phyloP scores from a whole-genome alignment of 2,113 vertebrate species.

The Crocuta crocuta region DNA sequence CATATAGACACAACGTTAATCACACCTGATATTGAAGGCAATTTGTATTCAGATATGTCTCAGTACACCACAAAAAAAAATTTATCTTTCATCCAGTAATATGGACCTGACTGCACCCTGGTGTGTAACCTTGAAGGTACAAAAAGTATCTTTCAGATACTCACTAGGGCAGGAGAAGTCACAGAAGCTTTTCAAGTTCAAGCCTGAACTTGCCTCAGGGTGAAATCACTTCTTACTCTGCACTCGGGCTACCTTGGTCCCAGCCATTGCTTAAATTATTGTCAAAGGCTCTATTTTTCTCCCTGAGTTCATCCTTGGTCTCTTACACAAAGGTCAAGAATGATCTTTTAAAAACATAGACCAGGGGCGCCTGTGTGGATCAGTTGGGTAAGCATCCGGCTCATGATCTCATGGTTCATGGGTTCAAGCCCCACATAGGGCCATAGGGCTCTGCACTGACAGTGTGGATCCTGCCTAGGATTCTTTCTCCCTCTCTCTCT shows the following conservation, averaged over 20 bases:
- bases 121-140: not conserved
- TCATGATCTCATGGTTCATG: too few species aligned
- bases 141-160: not conserved
- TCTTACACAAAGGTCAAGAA: not conserved
- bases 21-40: conserved; percentile 5
- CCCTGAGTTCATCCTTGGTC: not conserved
- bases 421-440: too few species aligned
- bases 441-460: too few species aligned
- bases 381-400: too few species aligned
- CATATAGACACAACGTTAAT: not conserved
- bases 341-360: not conserved
- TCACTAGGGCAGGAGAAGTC: not conserved
- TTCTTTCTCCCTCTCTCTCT: too few species aligned
- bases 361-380: not conserved
- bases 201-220: not conserved
- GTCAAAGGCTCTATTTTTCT: not conserved
- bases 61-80: not conserved
- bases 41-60: conserved; percentile 50
- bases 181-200: not conserved
- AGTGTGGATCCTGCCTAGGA: too few species aligned
- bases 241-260: not conserved
- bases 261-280: not conserved
- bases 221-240: not conserved
- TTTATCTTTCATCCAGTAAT: not conserved
- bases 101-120: not conserved